Conservation (phyloP, 1,140 invertebrate species). For the Drosophila sulfurigaster region DNA sequence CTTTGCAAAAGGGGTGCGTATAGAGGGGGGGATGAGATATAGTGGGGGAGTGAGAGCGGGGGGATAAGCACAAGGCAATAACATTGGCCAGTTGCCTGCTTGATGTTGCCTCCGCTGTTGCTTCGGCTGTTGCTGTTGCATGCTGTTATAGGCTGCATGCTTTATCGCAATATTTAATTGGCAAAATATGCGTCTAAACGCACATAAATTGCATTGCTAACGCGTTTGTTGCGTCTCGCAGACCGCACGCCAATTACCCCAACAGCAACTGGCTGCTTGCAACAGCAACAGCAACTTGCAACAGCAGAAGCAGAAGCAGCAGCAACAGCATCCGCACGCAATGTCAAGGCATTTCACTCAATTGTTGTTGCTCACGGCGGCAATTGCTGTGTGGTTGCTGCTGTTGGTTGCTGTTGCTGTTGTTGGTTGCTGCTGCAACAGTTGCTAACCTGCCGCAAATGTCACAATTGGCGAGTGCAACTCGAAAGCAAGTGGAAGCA, state of each 20-base stretch:
- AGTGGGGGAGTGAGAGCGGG: background rate
- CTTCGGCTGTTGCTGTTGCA: slow-evolving; percentile 42
- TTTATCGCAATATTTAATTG: slow-evolving; percentile 85
- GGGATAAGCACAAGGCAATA: slow-evolving; percentile 17
- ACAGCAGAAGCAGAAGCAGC: slow-evolving; percentile 26
- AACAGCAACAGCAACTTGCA: slow-evolving; percentile 25
- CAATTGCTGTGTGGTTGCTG: slow-evolving; percentile 68
- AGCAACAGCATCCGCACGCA: slow-evolving; percentile 67
- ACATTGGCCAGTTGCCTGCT: slow-evolving; percentile 1
- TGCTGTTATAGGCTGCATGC: slow-evolving; percentile 78
- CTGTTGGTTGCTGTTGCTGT: slow-evolving; percentile 23
- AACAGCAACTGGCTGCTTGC: slow-evolving; percentile 18
- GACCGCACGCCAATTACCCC: slow-evolving; percentile 56
- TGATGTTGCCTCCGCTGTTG: slow-evolving; percentile 3
- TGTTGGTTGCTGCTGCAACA: slow-evolving; percentile 26
- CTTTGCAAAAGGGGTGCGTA: slow-evolving; percentile 15
- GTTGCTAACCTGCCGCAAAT: slow-evolving; percentile 52
- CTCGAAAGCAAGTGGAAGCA: slow-evolving; percentile 22
- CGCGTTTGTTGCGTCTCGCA: slow-evolving; percentile 70
- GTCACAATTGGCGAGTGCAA: slow-evolving; percentile 54
- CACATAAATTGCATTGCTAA: slow-evolving; percentile 84
- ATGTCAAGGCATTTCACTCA: slow-evolving; percentile 78
- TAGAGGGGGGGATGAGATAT: background rate
- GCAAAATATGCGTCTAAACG: slow-evolving; percentile 85
- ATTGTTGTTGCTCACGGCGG: slow-evolving; percentile 61